A percentile compares a stretch with the other conserved stretches of the same genome.
These are phyloP conservation scores for Cataglyphis livida DNA, from an alignment of 2,888 invertebrate species.

Conservation along the genomic window DNA sequence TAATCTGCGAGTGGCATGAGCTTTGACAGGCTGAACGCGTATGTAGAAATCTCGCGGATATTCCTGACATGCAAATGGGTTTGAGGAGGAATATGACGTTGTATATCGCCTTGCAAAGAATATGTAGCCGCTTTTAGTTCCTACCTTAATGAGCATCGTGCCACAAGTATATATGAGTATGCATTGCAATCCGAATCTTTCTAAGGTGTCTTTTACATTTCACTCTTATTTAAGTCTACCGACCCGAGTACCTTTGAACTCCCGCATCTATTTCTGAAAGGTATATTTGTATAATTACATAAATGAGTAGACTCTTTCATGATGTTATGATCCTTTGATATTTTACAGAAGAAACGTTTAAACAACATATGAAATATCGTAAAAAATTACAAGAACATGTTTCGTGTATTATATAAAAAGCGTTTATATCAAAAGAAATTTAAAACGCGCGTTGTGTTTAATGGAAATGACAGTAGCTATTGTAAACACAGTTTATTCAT, in stretches of 20 bases:
- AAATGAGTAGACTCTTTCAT: not conserved
- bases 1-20: not conserved
- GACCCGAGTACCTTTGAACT: not conserved
- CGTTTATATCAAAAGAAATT: not conserved
- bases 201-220: constrained; percentile 6
- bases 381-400: not conserved
- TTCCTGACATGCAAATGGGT: constrained; percentile 9
- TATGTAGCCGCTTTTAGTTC: constrained; percentile 5
- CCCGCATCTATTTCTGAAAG: not conserved
- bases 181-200: constrained; percentile 16
- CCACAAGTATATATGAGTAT: not conserved
- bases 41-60: not conserved
- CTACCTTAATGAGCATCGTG: constrained; percentile 32
- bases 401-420: not conserved
- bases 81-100: not conserved
- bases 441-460: not conserved
- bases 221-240: constrained; percentile 13
- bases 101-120: constrained; percentile 3
- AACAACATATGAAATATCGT: not conserved
- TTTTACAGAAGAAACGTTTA: not conserved
- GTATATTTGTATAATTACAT: constrained; percentile 1
- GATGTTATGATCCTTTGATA: not conserved
- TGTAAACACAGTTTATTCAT: not conserved
- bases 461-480: not conserved
- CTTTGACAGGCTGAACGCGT: not conserved